phyloP scores from a whole-genome alignment of 2,797 vertebrate genomes.

The Catamblyrhynchus diadema region DNA sequence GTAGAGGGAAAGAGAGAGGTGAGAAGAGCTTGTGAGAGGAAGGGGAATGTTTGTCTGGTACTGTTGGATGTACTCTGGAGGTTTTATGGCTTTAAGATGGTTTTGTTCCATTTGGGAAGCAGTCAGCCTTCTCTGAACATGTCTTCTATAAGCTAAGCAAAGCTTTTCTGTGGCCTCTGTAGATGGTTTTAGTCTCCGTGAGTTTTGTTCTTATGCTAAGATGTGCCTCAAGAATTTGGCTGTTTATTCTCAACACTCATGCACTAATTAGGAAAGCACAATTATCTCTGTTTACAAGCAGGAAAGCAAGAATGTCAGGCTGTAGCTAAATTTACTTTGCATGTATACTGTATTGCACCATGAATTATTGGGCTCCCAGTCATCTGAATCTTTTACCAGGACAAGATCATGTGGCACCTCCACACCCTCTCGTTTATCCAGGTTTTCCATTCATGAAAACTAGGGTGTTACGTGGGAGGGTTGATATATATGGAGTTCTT shows the following conservation, averaged over 20 bases:
- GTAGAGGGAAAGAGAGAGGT: not conserved
- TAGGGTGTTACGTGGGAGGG: conserved; percentile 16
- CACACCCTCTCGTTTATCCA: not conserved
- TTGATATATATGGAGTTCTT: not conserved
- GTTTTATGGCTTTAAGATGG: not conserved
- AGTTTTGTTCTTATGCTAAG: not conserved
- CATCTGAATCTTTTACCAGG: not conserved
- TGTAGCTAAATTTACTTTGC: not conserved
- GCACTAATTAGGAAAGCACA: not conserved
- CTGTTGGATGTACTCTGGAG: not conserved
- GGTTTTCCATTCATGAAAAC: conserved; percentile 22
- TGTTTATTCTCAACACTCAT: not conserved
- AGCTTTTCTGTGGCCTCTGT: not conserved
- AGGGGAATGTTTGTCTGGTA: not conserved
- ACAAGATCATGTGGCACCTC: not conserved
- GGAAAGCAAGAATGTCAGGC: not conserved
- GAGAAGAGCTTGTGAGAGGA: not conserved
- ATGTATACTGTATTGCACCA: not conserved
- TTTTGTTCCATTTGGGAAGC: not conserved
- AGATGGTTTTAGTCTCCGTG: not conserved
- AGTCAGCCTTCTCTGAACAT: not conserved
- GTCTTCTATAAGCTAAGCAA: not conserved
- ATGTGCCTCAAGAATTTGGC: not conserved
- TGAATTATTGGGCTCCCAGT: not conserved
- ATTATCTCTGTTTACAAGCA: conserved; percentile 1